These are phyloP conservation scores for Polypedilum vanderplanki DNA, from an alignment of 1,140 invertebrate genomes.

Conservation along the genomic window DNA sequence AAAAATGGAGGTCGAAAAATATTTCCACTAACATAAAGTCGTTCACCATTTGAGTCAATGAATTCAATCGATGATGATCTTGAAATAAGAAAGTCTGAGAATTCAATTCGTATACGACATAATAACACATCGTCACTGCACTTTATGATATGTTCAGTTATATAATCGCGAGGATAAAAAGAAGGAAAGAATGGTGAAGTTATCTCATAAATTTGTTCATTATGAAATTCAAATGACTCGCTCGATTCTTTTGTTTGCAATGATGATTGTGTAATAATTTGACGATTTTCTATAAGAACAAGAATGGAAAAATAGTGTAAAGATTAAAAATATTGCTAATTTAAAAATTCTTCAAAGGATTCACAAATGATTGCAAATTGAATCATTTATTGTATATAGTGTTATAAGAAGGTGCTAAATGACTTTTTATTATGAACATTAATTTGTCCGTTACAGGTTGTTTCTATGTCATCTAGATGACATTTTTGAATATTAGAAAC, in stretches of 20 bases:
- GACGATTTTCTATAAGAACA: conserved; percentile 51
- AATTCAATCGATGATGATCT: conserved; percentile 64
- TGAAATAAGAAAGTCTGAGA: conserved; percentile 63
- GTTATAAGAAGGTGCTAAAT: too few species aligned
- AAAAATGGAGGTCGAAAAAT: conserved; percentile 63
- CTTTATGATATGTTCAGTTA: conserved; percentile 58
- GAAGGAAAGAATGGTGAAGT: conserved; percentile 64
- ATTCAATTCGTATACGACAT: conserved; percentile 57
- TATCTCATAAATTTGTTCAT: conserved; percentile 42
- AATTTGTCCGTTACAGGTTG: conserved; percentile 25
- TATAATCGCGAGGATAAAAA: conserved; percentile 60
- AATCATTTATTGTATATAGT: too few species aligned
- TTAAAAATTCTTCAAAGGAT: too few species aligned
- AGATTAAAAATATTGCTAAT: too few species aligned
- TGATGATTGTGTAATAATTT: conserved; percentile 49
- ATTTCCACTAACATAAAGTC: conserved; percentile 58
- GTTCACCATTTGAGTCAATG: conserved; percentile 62
- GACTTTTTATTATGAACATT: too few species aligned
- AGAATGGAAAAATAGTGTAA: conserved; percentile 18
- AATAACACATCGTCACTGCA: conserved; percentile 45
- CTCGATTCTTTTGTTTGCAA: conserved; percentile 37
- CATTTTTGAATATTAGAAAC: too few species aligned
- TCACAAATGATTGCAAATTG: too few species aligned
- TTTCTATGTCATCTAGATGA: too few species aligned
- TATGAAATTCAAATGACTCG: conserved; percentile 36